phyloP scores from a whole-genome alignment of 2,888 invertebrate genomes.

The Lottia scabra region DNA sequence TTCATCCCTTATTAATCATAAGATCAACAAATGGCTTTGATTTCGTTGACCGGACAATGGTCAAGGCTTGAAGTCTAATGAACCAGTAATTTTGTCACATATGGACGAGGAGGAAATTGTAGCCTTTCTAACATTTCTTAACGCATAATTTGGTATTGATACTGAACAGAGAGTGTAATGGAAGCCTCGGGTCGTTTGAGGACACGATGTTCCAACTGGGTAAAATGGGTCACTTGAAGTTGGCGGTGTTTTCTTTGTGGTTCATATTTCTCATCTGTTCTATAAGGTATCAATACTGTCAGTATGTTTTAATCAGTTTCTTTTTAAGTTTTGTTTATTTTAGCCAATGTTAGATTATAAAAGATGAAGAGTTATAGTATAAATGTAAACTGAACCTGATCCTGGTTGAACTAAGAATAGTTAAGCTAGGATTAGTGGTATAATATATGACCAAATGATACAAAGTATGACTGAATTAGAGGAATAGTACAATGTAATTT shows the following conservation, averaged over 20 bases:
- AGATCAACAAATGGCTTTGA: neutral
- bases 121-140: neutral
- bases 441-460: no score
- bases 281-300: neutral
- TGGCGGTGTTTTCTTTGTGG: constrained; percentile 6
- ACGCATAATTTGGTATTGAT: neutral
- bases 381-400: no score
- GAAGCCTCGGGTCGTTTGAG: neutral
- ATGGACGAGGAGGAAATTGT: constrained; percentile 1
- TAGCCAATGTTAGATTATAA: no score
- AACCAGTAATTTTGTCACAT: constrained; percentile 1
- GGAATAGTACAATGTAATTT: no score
- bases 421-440: no score
- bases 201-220: neutral
- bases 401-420: no score
- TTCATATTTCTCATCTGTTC: neutral
- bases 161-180: neutral
- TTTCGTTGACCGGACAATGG: neutral
- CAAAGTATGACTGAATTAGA: no score
- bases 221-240: neutral
- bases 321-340: no score
- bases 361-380: no score
- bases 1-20: neutral
- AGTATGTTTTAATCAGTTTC: no score
- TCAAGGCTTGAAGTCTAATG: neutral